Percentiles rank a stretch among this genome's conserved stretches.
Evolutionary conservation across 2,888 invertebrate genomes (phyloP).

Genomic region (Exephanes ischioxanthus): DNA sequence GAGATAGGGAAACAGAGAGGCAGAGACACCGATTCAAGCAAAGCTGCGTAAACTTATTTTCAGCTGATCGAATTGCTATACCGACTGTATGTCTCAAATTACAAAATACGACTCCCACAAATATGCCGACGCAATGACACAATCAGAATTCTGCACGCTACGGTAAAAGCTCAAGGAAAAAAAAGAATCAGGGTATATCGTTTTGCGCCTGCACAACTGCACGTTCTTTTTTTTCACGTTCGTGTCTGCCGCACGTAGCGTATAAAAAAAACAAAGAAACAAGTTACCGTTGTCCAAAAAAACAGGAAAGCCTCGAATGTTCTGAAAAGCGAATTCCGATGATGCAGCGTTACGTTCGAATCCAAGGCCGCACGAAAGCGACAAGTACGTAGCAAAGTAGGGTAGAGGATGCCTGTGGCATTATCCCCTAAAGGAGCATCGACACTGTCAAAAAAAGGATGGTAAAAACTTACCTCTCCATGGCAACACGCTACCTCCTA

Average conservation of each 20-base stretch:
- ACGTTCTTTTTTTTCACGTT: neutral
- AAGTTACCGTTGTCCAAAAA: conserved; percentile 14
- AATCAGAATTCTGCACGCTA: neutral
- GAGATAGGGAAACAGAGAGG: neutral
- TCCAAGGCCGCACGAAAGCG: conserved; percentile 3
- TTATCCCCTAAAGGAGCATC: neutral
- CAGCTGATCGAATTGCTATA: conserved; percentile 48
- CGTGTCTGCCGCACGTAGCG: neutral
- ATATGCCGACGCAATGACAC: conserved; percentile 23
- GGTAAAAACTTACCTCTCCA: neutral
- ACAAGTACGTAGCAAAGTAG: conserved; percentile 4
- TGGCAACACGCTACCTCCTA: neutral
- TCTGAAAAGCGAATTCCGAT: conserved; percentile 17
- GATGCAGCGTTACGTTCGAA: neutral
- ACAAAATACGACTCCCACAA: conserved; percentile 48
- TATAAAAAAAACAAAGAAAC: conserved; percentile 30
- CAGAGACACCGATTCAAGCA: conserved; percentile 18
- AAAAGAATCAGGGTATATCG: neutral
- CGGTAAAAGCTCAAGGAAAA: conserved; percentile 5
- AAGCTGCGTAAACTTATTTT: conserved; percentile 56
- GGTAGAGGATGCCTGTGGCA: neutral
- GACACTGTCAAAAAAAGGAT: neutral
- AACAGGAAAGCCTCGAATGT: conserved; percentile 1
- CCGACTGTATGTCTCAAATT: conserved; percentile 39
- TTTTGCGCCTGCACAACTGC: conserved; percentile 4